Evolutionary conservation across 2,888 invertebrate species (phyloP).

Genomic region (Glaucopsyche alexis): DNA sequence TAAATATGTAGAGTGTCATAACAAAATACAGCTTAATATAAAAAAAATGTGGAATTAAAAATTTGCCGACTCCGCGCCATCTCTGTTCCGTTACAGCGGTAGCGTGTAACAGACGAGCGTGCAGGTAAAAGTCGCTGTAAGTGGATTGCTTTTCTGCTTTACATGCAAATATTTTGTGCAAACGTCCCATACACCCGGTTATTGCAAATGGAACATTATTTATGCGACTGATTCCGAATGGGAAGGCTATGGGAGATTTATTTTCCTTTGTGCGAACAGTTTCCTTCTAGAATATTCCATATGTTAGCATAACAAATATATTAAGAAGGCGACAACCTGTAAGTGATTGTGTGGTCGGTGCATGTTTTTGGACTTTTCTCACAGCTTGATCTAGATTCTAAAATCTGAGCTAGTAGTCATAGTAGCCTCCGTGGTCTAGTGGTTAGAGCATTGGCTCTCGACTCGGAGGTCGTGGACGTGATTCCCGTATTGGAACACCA

Average conservation of each 20-base stretch:
- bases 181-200: constrained; percentile 49
- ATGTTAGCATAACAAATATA: constrained; percentile 30
- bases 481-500: too few species aligned
- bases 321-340: constrained; percentile 25
- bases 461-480: too few species aligned
- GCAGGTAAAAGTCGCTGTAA: constrained; percentile 76
- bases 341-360: constrained; percentile 7
- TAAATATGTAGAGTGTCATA: too few species aligned
- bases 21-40: too few species aligned
- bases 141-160: constrained; percentile 78
- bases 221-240: constrained; percentile 40
- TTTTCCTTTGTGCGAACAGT: constrained; percentile 30
- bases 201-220: constrained; percentile 41
- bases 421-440: too few species aligned
- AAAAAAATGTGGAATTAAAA: background rate
- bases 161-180: constrained; percentile 77
- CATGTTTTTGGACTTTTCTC: background rate
- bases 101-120: constrained; percentile 65
- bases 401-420: background rate
- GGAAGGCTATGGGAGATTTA: constrained; percentile 34
- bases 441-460: too few species aligned
- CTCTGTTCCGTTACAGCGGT: constrained; percentile 46
- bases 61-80: constrained; percentile 45
- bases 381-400: background rate
- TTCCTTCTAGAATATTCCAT: constrained; percentile 30